Conservation (phyloP, 2,113 vertebrate genomes). For the Callipepla squamata region DNA sequence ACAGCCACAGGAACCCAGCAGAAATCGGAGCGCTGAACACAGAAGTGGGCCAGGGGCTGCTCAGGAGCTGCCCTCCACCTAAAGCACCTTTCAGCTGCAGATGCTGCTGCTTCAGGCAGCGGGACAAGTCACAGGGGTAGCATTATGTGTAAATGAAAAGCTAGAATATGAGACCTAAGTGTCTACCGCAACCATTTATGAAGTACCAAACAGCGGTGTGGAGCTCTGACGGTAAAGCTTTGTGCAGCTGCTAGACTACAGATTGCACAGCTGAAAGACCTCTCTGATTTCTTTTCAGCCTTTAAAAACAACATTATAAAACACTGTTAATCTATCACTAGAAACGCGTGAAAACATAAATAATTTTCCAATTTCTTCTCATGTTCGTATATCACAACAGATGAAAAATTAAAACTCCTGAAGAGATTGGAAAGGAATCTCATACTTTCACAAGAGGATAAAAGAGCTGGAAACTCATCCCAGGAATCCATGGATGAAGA, state of each 20-base stretch:
- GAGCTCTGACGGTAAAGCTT: neutral
- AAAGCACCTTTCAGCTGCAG: neutral
- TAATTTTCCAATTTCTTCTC: neutral
- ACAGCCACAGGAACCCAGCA: accelerated
- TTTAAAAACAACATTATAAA: neutral
- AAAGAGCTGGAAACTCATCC: conserved; percentile 9
- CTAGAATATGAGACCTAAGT: neutral
- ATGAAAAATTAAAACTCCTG: conserved; percentile 63
- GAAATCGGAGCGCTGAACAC: accelerated
- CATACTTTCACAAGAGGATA: neutral
- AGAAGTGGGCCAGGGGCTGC: neutral
- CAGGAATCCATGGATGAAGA: neutral
- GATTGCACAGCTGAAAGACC: neutral
- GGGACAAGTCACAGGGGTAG: neutral
- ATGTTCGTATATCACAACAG: neutral
- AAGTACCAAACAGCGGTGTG: neutral
- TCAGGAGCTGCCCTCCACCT: neutral
- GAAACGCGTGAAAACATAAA: neutral
- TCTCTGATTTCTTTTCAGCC: neutral
- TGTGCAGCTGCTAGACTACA: neutral
- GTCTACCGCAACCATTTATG: neutral
- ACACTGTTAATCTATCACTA: neutral
- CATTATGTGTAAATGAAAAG: neutral
- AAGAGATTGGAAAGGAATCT: conserved; percentile 42
- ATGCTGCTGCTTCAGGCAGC: neutral